Base-by-base conservation (phyloP, 2,888 invertebrate genomes). In the Zeuzera pyrina region DNA sequence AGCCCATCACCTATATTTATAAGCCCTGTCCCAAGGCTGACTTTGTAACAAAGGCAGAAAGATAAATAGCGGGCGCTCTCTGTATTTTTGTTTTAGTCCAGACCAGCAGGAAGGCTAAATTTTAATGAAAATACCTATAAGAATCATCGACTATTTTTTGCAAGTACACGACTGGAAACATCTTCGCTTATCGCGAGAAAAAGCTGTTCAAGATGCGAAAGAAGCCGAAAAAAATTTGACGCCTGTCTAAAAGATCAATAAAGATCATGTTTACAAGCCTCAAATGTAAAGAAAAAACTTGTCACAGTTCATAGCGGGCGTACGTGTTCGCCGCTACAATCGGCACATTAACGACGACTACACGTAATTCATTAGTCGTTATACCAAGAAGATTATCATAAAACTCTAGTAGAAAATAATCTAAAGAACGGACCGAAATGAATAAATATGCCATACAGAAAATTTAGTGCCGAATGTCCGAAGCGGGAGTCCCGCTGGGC, bases 331-430 rank as follows among this genome's bases (percentile, higher is more conserved):
- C 42, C 45, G 41, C 46, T 51, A 49, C 54, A 51, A 56, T 62
- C 59, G 58, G 59, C 63, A 61, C 59, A 52, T 64, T 59, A 53
- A 54, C 48, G 41, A 43, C 49, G 47, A 41, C 49, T 49, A 49
- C 56, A 56, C 49, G 66, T 73, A 69, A 74, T 77, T 79, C 78
- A 78, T 77, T 79, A 76, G 67, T 55, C 61, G 58, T 69, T 70
- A 67, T 59, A 63, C 57, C 55, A 42, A 47, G 44, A 40, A 57
- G 72, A 77, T 77, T 77, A 78, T 54, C 74, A 78, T 77, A 77
- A 78, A 77, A 71, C 43, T 62, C 71, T 77, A 77, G 72, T 76
- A 71, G 78, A 76, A 73, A 76, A 78, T 78, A 74, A 78, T 77
- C 71, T 66, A 39, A n/a, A 47, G 56, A 41, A 41, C 57, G 54